Evolutionary conservation across 1,140 invertebrate species (phyloP).

Genomic region (Matsumurasca onukii): DNA sequence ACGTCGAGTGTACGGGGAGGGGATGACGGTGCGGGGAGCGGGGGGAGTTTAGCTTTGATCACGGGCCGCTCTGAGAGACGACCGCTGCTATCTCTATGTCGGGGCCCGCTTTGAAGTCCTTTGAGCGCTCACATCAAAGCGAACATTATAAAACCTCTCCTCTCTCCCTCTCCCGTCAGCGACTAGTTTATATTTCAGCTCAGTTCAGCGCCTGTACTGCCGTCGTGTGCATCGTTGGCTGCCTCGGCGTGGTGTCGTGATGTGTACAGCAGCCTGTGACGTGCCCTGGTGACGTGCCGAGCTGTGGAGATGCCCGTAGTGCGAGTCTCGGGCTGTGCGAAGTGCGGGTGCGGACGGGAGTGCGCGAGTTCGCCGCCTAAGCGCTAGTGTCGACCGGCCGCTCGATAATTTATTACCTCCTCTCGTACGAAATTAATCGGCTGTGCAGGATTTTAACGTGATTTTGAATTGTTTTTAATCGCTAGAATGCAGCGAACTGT

Average conservation of each 20-base stretch:
- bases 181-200: slow-evolving; percentile 44
- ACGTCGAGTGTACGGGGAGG: slow-evolving; percentile 29
- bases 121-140: slow-evolving; percentile 41
- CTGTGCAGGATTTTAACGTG: too few relatives aligned
- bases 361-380: slow-evolving; percentile 5
- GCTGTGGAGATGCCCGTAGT: background rate
- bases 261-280: background rate
- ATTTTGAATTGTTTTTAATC: too few relatives aligned
- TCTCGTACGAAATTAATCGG: slow-evolving; percentile 12
- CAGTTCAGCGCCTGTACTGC: slow-evolving; percentile 33
- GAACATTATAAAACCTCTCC: slow-evolving; percentile 42
- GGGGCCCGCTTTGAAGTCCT: slow-evolving; percentile 42
- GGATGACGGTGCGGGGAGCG: slow-evolving; percentile 27
- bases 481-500: too few relatives aligned
- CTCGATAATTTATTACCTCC: slow-evolving; percentile 25
- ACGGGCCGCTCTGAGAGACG: slow-evolving; percentile 24
- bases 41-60: slow-evolving; percentile 23
- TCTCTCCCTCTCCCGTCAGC: slow-evolving; percentile 36
- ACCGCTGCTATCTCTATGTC: slow-evolving; percentile 40
- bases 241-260: background rate
- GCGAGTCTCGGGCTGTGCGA: background rate
- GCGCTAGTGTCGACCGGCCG: slow-evolving; percentile 2
- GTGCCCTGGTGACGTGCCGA: background rate
- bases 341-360: background rate
- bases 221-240: slow-evolving; percentile 17